phyloP scores from a whole-genome alignment of 2,113 vertebrate genomes.

The Pipa parva region DNA sequence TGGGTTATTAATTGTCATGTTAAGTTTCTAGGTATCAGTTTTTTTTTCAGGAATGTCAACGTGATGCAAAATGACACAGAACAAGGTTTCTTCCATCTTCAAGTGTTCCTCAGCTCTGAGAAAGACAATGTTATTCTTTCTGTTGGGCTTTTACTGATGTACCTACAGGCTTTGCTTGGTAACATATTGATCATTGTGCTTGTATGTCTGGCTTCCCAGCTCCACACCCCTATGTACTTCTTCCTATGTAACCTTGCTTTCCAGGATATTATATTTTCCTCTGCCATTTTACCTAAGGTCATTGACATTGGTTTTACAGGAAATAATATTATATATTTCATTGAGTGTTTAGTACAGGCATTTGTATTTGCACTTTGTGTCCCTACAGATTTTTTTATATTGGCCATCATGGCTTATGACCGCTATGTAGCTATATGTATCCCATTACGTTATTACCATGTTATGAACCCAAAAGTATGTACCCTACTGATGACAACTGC shows the following conservation, averaged over 20 bases:
- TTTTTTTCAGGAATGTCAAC: no score
- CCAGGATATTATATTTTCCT: slow-evolving; percentile 11
- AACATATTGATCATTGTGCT: slow-evolving; percentile 4
- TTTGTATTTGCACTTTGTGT: slow-evolving; percentile 13
- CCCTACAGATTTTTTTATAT: slow-evolving; percentile 28
- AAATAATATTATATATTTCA: slow-evolving; percentile 8
- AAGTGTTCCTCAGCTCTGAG: no score
- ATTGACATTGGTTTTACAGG: neutral
- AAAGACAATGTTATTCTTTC: no score
- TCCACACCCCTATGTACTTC: slow-evolving; percentile 25
- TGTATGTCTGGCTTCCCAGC: slow-evolving; percentile 1
- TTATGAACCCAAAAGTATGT: slow-evolving; percentile 18
- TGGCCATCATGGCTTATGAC: slow-evolving; percentile 28
- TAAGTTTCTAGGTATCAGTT: no score
- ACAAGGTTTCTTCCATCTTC: no score
- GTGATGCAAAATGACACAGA: no score
- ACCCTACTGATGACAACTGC: neutral
- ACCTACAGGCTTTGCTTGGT: no score
- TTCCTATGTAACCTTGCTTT: slow-evolving; percentile 12
- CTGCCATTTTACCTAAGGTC: slow-evolving; percentile 6
- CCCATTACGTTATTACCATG: slow-evolving; percentile 10
- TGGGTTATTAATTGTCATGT: no score
- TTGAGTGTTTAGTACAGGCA: slow-evolving; percentile 20
- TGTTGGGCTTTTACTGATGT: no score
- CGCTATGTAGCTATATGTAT: slow-evolving; percentile 20